phyloP scores from a whole-genome alignment of 2,797 vertebrate species.

The Florisuga fusca region DNA sequence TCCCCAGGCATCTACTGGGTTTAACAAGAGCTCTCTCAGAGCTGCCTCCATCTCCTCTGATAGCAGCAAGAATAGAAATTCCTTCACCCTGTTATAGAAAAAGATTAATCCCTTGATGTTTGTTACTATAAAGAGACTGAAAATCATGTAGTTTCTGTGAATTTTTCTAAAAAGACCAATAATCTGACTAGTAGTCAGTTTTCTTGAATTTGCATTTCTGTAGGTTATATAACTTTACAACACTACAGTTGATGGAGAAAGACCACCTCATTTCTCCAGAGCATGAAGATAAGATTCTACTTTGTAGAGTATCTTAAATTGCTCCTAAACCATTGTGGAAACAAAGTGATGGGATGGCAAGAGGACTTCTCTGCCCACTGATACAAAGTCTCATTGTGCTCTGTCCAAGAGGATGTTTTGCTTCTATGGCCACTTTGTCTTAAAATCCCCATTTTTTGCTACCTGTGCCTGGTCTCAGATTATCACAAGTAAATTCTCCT shows the following conservation, averaged over 20 bases:
- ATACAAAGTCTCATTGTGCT: neutral
- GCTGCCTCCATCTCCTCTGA: neutral
- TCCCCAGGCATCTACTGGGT: neutral
- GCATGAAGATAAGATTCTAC: neutral
- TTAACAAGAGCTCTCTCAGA: neutral
- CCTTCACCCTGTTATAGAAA: neutral
- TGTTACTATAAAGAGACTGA: neutral
- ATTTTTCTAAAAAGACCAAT: neutral
- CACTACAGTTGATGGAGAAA: neutral
- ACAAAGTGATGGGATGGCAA: neutral
- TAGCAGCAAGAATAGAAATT: fast-evolving
- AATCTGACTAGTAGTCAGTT: neutral
- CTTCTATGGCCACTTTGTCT: neutral
- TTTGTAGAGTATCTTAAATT: neutral
- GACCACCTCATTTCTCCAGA: neutral
- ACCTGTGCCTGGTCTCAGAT: neutral
- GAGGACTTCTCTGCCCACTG: neutral
- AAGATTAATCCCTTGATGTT: neutral
- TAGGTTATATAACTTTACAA: neutral
- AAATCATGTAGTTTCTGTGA: neutral
- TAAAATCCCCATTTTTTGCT: neutral
- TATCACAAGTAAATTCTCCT: neutral
- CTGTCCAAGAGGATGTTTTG: neutral
- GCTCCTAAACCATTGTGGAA: neutral
- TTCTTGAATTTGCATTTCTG: neutral